phyloP scores from a whole-genome alignment of 2,113 vertebrate species.

The Puntigrus tetrazona region DNA sequence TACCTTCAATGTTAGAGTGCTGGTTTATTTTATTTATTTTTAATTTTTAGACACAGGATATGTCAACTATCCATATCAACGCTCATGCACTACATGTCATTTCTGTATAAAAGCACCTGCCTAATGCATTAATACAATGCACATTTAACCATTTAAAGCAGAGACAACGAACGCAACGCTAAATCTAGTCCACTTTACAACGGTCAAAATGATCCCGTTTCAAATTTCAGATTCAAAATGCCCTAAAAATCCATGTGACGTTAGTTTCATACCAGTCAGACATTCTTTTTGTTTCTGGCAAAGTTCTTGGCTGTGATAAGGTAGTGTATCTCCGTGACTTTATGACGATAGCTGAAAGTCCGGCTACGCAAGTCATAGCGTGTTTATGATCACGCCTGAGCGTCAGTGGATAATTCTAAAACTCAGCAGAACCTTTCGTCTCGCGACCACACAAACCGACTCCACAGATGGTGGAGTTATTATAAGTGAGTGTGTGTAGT shows the following conservation, averaged over 20 bases:
- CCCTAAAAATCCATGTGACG: background rate
- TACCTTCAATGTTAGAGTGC: too few relatives aligned
- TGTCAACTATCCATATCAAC: too few relatives aligned
- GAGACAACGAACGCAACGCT: too few relatives aligned
- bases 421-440: background rate
- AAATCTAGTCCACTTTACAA: too few relatives aligned
- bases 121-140: too few relatives aligned
- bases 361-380: background rate
- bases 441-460: background rate
- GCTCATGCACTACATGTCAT: too few relatives aligned
- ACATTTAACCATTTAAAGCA: too few relatives aligned
- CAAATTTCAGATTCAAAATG: too few relatives aligned
- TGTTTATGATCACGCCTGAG: background rate
- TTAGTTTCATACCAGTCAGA: background rate
- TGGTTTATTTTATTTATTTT: too few relatives aligned
- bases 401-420: background rate
- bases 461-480: slow-evolving; percentile 6
- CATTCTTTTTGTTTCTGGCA: background rate
- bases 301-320: background rate
- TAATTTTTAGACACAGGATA: too few relatives aligned
- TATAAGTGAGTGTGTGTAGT: background rate
- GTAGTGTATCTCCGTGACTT: background rate
- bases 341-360: background rate
- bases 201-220: too few relatives aligned
- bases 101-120: too few relatives aligned